These are phyloP conservation scores for Diachasmimorpha longicaudata DNA, from an alignment of 1,140 invertebrate species.

Conservation along the genomic window DNA sequence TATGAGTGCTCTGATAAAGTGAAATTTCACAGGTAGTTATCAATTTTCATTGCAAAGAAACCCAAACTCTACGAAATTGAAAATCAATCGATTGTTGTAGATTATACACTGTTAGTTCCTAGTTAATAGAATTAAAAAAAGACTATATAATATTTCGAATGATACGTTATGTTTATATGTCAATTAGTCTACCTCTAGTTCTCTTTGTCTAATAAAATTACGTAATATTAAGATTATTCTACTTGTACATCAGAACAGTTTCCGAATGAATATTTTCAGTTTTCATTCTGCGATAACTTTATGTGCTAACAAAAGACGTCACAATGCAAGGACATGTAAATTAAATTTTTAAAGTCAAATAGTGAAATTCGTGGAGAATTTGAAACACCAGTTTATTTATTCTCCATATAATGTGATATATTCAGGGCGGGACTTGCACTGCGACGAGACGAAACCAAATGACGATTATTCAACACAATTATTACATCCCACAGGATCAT, in stretches of 20 bases:
- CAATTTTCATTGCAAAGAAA: too few species aligned
- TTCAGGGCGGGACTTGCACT: not conserved
- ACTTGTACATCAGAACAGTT: slow-evolving; percentile 8
- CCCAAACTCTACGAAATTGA: too few species aligned
- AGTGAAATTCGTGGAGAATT: not conserved
- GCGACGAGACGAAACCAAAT: slow-evolving; percentile 22
- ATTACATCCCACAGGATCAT: slow-evolving; percentile 21
- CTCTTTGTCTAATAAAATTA: slow-evolving; percentile 30
- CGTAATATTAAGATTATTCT: slow-evolving; percentile 25
- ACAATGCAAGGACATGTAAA: slow-evolving; percentile 31
- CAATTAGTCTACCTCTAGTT: not conserved
- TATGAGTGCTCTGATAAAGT: too few species aligned
- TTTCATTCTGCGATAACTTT: not conserved
- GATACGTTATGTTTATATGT: not conserved
- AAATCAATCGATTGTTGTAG: too few species aligned
- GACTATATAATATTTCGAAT: not conserved
- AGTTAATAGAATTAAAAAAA: not conserved
- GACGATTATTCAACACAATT: slow-evolving; percentile 14
- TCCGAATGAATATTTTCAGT: not conserved
- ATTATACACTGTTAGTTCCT: not conserved
- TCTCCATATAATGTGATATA: not conserved
- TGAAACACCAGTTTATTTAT: not conserved
- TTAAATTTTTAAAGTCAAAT: not conserved
- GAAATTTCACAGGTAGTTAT: too few species aligned
- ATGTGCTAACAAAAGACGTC: slow-evolving; percentile 27